Base-by-base conservation (phyloP, 1,140 invertebrate species). In the Drosophila sucinea region DNA sequence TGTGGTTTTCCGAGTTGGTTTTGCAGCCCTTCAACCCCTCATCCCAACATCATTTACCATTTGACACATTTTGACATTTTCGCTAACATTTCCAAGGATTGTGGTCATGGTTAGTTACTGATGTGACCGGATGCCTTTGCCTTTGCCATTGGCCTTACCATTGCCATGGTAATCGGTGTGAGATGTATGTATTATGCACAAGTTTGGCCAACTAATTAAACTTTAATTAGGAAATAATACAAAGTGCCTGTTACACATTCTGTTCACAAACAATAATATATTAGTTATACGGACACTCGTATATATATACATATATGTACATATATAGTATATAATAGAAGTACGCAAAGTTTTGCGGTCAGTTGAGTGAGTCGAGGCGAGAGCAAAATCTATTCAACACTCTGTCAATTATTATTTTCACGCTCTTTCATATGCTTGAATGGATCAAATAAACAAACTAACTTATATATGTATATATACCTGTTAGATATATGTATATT, bases 121-220 rank as follows among this genome's bases (percentile, higher is more conserved):
- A 47, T 47, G 44, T 57, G 30, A 4, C n/a, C 33, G n/a, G 32
- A 58, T 38, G 56, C 30, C 32, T 25, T 38, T 35, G 11, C 11
- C 27, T 30, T 55, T 55, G 17, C 44, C 3, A 2, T 58, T 30
- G 17, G 11, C 17, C 10, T n/a, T 29, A 29, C 38, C 11, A 61
- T 29, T 41, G 11, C 60, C 17, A 61, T 44, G 40, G 40, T 25
- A 61, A 61, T 35, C 29, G 44, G 44, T 51, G 27, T 51, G 44
- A 8, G 23, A 51, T 38, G 7, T 35, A 61, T 58, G 4, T 30
- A 60, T 38, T 30, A 61, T 61, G 60, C 44, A 35, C 27, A 63
- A 63, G 27, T 63, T 44, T 63, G 38, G 61, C 25, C 40, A 63
- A 63, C 61, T 63, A 63, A 63, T 63, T 63, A 63, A 63, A 47